Evolutionary conservation across 1,140 invertebrate genomes (phyloP), one percentile per base, ranked within the genome.

Genomic region (Branchinecta lindahli): DNA sequence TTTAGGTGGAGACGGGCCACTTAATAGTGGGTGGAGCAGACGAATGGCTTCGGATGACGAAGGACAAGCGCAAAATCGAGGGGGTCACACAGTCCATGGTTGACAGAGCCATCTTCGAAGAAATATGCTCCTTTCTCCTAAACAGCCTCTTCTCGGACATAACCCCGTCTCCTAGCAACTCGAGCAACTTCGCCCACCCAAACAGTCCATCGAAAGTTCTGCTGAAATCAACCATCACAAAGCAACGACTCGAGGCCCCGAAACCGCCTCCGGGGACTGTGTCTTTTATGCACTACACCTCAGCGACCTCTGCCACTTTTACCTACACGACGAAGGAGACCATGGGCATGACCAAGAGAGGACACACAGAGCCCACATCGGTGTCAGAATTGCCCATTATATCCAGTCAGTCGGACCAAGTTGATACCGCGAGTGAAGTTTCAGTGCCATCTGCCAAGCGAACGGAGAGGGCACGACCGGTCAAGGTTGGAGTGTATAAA

Each of bases 21-120:
- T 71, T 82, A 8, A 77, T 83, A 6, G 77, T 82, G 8, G 81
- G 81, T 46, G 81, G 81, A 18, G 78, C 78, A 47, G 80, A 83
- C 74, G 80, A 81, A 70, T 73, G 77, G 33, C 75, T 83, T 8
- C 68, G 80, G 67, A 74, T 82, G 70, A 76, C 73, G 7, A 73
- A 77, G 18, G 71, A 73, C 0, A 81, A 81, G 74, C 78, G 80
- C 73, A 78, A 77, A 70, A 70, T 75, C 20, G 80, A 80, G 70
- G 77, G 77, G 45, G 72, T 82, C 8, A 82, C 80, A 10, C 81
- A 82, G 72, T 72, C 74, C 8, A 79, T 82, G 74, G 80, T 81
- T 8, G 81, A 83, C 73, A 74, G 81, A 15, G 52, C 52, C 12
- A 61, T 61, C 52, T 61, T 61, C 18, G 52, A 61, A 20, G 52